Conservation (phyloP, 2,113 vertebrate species). For the Excalfactoria chinensis region DNA sequence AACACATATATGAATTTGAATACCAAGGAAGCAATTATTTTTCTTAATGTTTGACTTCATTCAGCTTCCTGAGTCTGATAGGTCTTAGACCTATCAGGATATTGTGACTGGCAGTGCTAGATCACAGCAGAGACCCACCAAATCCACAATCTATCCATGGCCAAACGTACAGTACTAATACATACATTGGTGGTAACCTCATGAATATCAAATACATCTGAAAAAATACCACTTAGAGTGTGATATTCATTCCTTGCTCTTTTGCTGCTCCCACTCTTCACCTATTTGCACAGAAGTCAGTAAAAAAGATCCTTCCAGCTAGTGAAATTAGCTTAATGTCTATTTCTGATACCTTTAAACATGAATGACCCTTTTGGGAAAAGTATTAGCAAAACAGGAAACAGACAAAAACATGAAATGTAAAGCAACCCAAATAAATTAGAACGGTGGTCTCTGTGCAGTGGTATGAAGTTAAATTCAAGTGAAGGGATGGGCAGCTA, state of each 20-base stretch:
- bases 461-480: neutral
- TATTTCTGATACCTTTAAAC: neutral
- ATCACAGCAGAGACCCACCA: neutral
- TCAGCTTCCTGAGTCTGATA: neutral
- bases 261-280: neutral
- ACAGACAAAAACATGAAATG: neutral
- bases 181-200: neutral
- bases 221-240: neutral
- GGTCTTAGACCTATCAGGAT: neutral
- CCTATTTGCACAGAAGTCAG: neutral
- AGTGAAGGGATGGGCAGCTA: neutral
- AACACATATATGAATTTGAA: neutral
- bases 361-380: neutral
- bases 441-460: neutral
- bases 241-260: neutral
- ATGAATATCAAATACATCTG: neutral
- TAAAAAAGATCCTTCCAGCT: neutral
- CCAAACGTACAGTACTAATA: neutral
- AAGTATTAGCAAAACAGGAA: neutral
- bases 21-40: neutral
- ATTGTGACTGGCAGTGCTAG: neutral
- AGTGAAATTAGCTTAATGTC: neutral
- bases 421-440: neutral
- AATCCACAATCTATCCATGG: neutral
- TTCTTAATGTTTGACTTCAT: constrained; percentile 22